Conservation (phyloP, 2,888 invertebrate genomes). For the Serripes groenlandicus region DNA sequence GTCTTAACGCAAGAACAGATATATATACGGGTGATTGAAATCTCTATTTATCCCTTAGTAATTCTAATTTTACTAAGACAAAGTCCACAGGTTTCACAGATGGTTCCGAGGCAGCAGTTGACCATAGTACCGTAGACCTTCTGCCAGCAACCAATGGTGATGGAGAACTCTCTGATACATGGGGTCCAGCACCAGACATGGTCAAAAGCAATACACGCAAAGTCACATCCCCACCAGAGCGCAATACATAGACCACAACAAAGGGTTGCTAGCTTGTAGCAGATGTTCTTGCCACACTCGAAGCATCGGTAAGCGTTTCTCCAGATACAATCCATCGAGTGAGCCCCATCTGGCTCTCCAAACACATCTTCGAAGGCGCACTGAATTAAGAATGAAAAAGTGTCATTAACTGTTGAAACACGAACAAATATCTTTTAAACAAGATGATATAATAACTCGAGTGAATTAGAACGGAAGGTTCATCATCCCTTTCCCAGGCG, state of each 20-base stretch:
- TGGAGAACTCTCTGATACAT: slow-evolving; percentile 89
- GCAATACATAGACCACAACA: slow-evolving; percentile 90
- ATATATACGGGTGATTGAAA: too few species aligned
- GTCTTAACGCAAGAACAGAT: too few species aligned
- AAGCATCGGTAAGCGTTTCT: slow-evolving; percentile 89
- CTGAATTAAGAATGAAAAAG: too few species aligned
- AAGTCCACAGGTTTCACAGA: slow-evolving; percentile 88
- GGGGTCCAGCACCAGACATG: slow-evolving; percentile 92
- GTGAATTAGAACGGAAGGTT: too few species aligned
- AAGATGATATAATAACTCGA: too few species aligned
- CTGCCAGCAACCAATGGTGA: slow-evolving; percentile 86
- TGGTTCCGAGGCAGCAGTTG: slow-evolving; percentile 89
- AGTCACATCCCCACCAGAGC: slow-evolving; percentile 87
- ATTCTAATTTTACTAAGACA: slow-evolving; percentile 38
- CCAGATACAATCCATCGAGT: slow-evolving; percentile 90
- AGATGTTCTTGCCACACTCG: slow-evolving; percentile 90
- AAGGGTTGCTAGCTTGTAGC: slow-evolving; percentile 91
- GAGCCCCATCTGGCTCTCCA: slow-evolving; percentile 76
- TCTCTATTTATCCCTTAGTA: too few species aligned
- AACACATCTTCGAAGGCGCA: slow-evolving; percentile 78
- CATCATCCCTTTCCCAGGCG: too few species aligned
- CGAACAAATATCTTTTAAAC: too few species aligned
- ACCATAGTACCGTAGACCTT: slow-evolving; percentile 87
- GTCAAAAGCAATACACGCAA: slow-evolving; percentile 87
- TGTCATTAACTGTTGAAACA: too few species aligned